Percentiles rank a stretch among this genome's conserved stretches.
These are phyloP conservation scores for Danio choprae DNA, from an alignment of 2,797 vertebrate species.

Conservation along the genomic window DNA sequence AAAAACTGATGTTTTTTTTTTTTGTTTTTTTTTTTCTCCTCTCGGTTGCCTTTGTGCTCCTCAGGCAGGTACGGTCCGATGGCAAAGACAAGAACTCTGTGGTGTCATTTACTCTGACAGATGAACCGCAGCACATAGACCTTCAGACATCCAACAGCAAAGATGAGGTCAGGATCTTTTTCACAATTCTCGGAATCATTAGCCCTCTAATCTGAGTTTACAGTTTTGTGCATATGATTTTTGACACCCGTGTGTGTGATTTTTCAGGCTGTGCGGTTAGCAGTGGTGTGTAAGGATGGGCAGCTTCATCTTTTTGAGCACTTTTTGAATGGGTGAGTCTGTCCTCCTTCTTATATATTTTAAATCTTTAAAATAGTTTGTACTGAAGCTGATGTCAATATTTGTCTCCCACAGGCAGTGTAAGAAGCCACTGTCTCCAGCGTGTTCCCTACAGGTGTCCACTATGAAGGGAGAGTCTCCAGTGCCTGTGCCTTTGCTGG, in stretches of 20 bases:
- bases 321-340: slow-evolving; percentile 95
- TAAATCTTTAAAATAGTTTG: neutral
- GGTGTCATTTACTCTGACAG: slow-evolving; percentile 93
- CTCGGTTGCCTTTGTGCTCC: neutral
- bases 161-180: slow-evolving; percentile 84
- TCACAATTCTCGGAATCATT: too few relatives aligned
- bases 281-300: slow-evolving; percentile 94
- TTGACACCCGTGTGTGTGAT: neutral
- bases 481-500: slow-evolving; percentile 87
- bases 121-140: slow-evolving; percentile 89
- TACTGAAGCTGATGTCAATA: neutral
- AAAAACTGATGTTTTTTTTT: neutral
- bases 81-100: slow-evolving; percentile 94
- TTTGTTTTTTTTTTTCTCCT: neutral
- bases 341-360: neutral
- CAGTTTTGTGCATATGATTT: neutral
- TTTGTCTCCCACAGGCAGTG: slow-evolving; percentile 80
- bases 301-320: slow-evolving; percentile 98
- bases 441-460: slow-evolving; percentile 91
- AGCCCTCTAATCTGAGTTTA: too few relatives aligned
- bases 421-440: slow-evolving; percentile 93
- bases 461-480: slow-evolving; percentile 77
- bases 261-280: slow-evolving; percentile 90
- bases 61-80: slow-evolving; percentile 94
- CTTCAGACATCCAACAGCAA: slow-evolving; percentile 88